Evolutionary conservation across 2,113 vertebrate species (phyloP).

Genomic region (Forbesichthys agassizii): DNA sequence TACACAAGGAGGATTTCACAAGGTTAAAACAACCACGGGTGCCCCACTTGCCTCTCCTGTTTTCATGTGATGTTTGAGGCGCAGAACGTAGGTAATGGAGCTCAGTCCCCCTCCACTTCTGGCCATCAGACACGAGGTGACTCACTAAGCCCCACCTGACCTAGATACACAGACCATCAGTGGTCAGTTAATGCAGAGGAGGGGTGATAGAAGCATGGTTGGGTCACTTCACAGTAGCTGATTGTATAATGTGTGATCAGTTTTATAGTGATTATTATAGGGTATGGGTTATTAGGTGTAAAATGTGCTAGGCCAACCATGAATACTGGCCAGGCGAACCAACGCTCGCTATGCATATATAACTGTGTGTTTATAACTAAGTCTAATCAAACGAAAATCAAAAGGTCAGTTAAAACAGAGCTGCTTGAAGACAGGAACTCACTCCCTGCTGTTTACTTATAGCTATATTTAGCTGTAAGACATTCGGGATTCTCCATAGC

Average conservation of each 20-base stretch:
- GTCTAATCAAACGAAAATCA: too few species aligned
- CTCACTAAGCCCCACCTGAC: conserved; percentile 62
- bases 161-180: conserved; percentile 44
- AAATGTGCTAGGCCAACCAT: too few species aligned
- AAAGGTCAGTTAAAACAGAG: too few species aligned
- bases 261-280: too few species aligned
- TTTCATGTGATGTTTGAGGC: conserved; percentile 34
- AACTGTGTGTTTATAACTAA: too few species aligned
- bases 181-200: neutral
- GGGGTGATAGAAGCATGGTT: neutral
- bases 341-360: too few species aligned
- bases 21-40: neutral
- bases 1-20: neutral
- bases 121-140: conserved; percentile 58
- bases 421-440: too few species aligned
- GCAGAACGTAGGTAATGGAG: conserved; percentile 30
- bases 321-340: too few species aligned
- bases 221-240: too few species aligned
- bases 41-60: conserved; percentile 28
- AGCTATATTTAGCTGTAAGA: neutral
- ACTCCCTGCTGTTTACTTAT: too few species aligned
- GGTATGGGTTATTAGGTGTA: too few species aligned
- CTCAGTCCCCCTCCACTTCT: conserved; percentile 53
- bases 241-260: too few species aligned
- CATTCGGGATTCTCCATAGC: neutral